phyloP scores from a whole-genome alignment of 2,113 vertebrate genomes.

The Oryzias celebensis region DNA sequence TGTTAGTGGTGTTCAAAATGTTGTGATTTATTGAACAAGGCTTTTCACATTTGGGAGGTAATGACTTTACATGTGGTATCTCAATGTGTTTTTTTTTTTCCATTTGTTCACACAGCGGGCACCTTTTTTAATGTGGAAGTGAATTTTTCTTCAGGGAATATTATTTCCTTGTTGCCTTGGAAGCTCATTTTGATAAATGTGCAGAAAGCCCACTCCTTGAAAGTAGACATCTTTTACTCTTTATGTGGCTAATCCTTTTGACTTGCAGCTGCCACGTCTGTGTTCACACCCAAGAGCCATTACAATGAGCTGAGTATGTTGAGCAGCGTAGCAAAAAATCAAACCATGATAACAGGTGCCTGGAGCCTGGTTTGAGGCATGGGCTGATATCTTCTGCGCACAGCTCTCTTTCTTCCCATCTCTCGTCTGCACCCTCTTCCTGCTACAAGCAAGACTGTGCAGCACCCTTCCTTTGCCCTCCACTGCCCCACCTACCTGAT shows the following conservation, averaged over 20 bases:
- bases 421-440: slow-evolving; percentile 47
- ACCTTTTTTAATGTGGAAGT: slow-evolving; percentile 30
- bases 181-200: slow-evolving; percentile 62
- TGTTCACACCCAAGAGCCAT: slow-evolving; percentile 70
- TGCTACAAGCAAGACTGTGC: slow-evolving; percentile 50
- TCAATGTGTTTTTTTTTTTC: slow-evolving; percentile 37
- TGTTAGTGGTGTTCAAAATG: slow-evolving; percentile 23
- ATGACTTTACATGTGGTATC: slow-evolving; percentile 41
- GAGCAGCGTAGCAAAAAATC: slow-evolving; percentile 72
- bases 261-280: slow-evolving; percentile 58
- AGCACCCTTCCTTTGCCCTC: slow-evolving; percentile 69
- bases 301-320: slow-evolving; percentile 63
- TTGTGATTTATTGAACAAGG: slow-evolving; percentile 36
- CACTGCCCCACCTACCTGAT: slow-evolving; percentile 73
- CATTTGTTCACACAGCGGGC: slow-evolving; percentile 22
- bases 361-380: slow-evolving; percentile 61
- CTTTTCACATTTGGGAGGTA: slow-evolving; percentile 32
- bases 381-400: slow-evolving; percentile 64
- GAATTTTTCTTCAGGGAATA: slow-evolving; percentile 42
- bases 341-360: slow-evolving; percentile 69
- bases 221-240: slow-evolving; percentile 62
- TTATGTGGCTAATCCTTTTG: slow-evolving; percentile 69
- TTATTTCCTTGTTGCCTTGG: slow-evolving; percentile 39
- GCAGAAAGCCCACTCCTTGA: slow-evolving; percentile 52
- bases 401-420: slow-evolving; percentile 60